Evolutionary conservation across 2,113 vertebrate genomes (phyloP), one percentile per base, ranked within the genome.

Genomic region (Oceanodroma tethys): DNA sequence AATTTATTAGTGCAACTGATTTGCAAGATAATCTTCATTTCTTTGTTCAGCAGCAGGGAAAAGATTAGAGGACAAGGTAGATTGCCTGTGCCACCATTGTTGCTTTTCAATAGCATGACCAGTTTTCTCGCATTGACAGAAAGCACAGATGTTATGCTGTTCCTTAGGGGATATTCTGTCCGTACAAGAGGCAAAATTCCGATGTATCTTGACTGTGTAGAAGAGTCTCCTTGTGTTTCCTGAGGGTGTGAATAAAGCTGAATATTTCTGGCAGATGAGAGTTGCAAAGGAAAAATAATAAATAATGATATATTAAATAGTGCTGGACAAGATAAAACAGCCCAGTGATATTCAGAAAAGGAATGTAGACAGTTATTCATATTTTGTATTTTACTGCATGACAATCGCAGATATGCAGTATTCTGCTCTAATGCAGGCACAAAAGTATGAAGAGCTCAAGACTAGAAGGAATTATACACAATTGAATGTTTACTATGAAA

Each of bases 61-160:
- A 71, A 66, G 36, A 36, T 32, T 95, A 40, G 26, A 86, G 47
- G 53, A 94, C 38, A 60, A 65, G 62, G 48, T 55, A 53, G 34
- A 67, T 23, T 92, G n/a, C 74, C 62, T 81, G 6, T 78, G 81
- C 47, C 66, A 90, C 59, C 52, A 42, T 20, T 45, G 0, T 47
- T 97, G 71, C 47, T 93, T 52, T 91, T 93, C 42, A 65, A 21
- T 80, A 90, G 67, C 58, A 70, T 63, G 40, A 95, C 74, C 84
- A 71, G 53, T 86, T 97, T 91, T 95, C 81, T 95, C 95, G 78
- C 94, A 52, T 5, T 93, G 82, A 45, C 79, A 96, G 82, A 75
- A 96, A 83, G 48, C 93, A n/a, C 71, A 96, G 81, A 90, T 90
- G 56, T 71, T 93, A 81, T 25, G 13, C n/a, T 91, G 58, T 65